Conservation (phyloP, 23 tunicate genomes). For the Ciona savignyi region DNA sequence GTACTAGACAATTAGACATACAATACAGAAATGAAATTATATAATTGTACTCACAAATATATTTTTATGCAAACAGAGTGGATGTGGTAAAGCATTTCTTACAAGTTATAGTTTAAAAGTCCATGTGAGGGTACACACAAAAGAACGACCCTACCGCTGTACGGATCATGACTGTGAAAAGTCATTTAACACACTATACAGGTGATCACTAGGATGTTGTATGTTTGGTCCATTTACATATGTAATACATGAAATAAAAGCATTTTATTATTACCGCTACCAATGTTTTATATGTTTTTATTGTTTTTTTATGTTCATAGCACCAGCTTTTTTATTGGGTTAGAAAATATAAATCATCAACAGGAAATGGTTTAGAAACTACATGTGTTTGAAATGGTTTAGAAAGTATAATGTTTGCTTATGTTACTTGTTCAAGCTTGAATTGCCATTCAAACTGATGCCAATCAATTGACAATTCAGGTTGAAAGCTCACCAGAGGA, state of each 20-base stretch:
- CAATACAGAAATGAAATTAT: too few relatives aligned
- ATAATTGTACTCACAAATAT: too few relatives aligned
- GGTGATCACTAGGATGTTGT: conserved; percentile 12
- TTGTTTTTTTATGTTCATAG: too few relatives aligned
- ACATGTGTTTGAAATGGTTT: too few relatives aligned
- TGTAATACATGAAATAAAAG: too few relatives aligned
- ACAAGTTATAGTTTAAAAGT: conserved; percentile 91
- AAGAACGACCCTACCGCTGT: conserved; percentile 86
- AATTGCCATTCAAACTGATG: not conserved
- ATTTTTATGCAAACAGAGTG: conserved; percentile 44
- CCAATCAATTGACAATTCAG: conserved; percentile 6
- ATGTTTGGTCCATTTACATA: too few relatives aligned
- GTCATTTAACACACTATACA: conserved; percentile 88
- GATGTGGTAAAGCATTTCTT: conserved; percentile 91
- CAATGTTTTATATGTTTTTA: too few relatives aligned
- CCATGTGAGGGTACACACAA: conserved; percentile 86
- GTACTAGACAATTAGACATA: too few relatives aligned
- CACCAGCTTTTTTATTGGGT: too few relatives aligned
- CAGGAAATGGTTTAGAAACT: too few relatives aligned
- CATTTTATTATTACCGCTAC: too few relatives aligned
- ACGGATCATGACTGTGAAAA: conserved; percentile 50
- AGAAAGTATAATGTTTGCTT: not conserved
- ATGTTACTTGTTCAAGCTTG: not conserved
- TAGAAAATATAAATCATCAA: too few relatives aligned
- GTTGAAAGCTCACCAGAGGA: conserved; percentile 79